Conservation (phyloP, 2,797 vertebrate genomes). For the Euthynnus affinis region DNA sequence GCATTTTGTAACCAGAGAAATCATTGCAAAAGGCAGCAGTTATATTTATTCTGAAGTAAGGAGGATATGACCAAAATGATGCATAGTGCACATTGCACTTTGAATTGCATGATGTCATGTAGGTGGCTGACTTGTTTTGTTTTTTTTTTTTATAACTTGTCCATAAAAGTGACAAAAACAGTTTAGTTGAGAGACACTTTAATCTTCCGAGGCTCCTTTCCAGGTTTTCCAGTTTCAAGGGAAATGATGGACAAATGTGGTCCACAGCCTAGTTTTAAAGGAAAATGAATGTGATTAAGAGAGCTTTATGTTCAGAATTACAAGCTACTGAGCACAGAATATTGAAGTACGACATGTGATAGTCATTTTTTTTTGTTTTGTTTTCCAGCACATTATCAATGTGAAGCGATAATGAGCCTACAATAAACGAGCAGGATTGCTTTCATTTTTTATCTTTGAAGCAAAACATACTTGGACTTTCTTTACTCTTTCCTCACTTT, state of each 20-base stretch:
- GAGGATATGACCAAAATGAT: neutral
- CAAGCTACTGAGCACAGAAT: conserved; percentile 27
- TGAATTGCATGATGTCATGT: conserved; percentile 7
- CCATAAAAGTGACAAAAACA: neutral
- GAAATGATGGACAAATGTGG: conserved; percentile 4
- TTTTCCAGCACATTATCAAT: conserved; percentile 40
- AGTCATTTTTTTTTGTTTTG: conserved; percentile 41
- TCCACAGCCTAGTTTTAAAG: conserved; percentile 6
- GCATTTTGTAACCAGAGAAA: neutral
- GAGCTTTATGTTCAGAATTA: conserved; percentile 21
- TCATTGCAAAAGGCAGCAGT: conserved; percentile 2
- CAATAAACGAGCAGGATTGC: conserved; percentile 13
- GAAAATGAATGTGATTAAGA: conserved; percentile 1
- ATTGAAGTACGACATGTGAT: conserved; percentile 57
- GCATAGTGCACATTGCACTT: neutral
- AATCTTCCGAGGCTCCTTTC: neutral
- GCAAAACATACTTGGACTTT: conserved; percentile 31
- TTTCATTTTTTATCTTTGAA: conserved; percentile 19
- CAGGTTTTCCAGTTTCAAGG: neutral
- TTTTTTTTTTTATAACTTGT: neutral
- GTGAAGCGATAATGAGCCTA: conserved; percentile 8
- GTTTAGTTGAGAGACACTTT: neutral
- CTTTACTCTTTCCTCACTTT: conserved; percentile 22
- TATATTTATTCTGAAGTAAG: conserved; percentile 24
- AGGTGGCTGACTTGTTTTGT: neutral